Evolutionary conservation across 2,888 invertebrate species (phyloP).

Genomic region (Drosophila nr. perissopoda): DNA sequence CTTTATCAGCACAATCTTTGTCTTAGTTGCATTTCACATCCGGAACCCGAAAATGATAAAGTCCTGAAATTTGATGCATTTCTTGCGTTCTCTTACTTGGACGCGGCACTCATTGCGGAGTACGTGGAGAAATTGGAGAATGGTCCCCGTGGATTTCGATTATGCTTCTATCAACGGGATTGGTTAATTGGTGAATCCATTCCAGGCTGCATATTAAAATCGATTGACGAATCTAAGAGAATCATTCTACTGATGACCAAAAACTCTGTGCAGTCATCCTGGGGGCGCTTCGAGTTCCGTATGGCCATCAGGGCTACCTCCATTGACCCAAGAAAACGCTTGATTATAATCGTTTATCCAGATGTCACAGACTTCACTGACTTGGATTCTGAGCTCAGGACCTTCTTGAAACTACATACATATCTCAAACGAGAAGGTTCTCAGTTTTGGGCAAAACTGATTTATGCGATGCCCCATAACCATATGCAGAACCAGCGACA

Average conservation of each 20-base stretch:
- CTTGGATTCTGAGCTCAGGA: slow-evolving; percentile 36
- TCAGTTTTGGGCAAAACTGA: slow-evolving; percentile 45
- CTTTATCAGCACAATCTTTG: slow-evolving; percentile 35
- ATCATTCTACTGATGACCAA: slow-evolving; percentile 42
- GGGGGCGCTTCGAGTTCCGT: slow-evolving; percentile 33
- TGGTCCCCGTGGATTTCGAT: too few species aligned
- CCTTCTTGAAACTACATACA: slow-evolving; percentile 45
- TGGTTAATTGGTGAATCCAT: slow-evolving; percentile 42
- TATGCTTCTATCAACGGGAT: slow-evolving; percentile 43
- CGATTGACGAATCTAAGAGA: slow-evolving; percentile 36
- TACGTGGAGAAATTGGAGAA: too few species aligned
- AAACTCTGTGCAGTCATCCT: too few species aligned
- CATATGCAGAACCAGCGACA: not conserved
- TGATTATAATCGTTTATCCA: slow-evolving; percentile 46
- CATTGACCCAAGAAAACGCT: slow-evolving; percentile 30
- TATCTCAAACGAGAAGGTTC: slow-evolving; percentile 36
- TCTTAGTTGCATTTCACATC: slow-evolving; percentile 4
- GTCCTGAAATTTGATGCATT: not conserved
- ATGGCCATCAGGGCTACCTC: slow-evolving; percentile 37
- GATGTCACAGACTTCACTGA: slow-evolving; percentile 22
- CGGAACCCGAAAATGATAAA: slow-evolving; percentile 11
- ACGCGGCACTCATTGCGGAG: too few species aligned
- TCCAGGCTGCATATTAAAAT: slow-evolving; percentile 31
- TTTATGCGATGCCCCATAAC: slow-evolving; percentile 33
- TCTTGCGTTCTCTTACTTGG: too few species aligned